Base-by-base conservation (phyloP, 2,888 invertebrate species). In the Galerucella calmariensis region DNA sequence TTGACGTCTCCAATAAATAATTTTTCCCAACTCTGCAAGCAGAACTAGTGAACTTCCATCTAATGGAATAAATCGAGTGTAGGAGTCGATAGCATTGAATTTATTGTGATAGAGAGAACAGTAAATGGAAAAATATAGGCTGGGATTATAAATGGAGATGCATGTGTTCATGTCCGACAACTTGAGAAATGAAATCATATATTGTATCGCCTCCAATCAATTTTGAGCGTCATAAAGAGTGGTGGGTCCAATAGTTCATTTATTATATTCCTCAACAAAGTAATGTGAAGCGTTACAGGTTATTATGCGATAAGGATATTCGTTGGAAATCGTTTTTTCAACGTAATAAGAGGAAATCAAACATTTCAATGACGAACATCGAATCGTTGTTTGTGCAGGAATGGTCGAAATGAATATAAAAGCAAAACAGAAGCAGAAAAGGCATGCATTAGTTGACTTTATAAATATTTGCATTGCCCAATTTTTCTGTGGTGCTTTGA, bases 31-130 rank as follows among this genome's bases (percentile, higher is more conserved):
- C 46, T 16, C 51, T 20, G 69, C 35, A 62, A 63, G 44, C 44
- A 41, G n/a, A 61, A 69, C 41, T 63, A 62, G 44, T 51, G 69
- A 62, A 66, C 71, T 67, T 67, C 46, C 56, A 74, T 62, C 56
- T 67, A 70, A 70, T 74, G 66, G 46, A 74, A 70, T 56, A 70
- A 74, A 74, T 70, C 70, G 74, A 70, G 74, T 67, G 74, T 67
- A 67, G 63, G 61, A 66, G 74, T 74, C 67, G 74, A 74, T 74
- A 74, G 67, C 35, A 69, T 69, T 58, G 66, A 74, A 74, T 74
- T 74, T 74, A 74, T 74, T 70, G 69, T 66, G 66, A 68, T 46
- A 53, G 12, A 62, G 53, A 68, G 56, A 27, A 63, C 48, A 68
- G 61, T 58, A 63, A 74, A 63, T 58, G 53, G 69, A 66, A 74